Base-by-base conservation (phyloP, 92 coral and sea anemone species). In the Galaxea fascicularis region DNA sequence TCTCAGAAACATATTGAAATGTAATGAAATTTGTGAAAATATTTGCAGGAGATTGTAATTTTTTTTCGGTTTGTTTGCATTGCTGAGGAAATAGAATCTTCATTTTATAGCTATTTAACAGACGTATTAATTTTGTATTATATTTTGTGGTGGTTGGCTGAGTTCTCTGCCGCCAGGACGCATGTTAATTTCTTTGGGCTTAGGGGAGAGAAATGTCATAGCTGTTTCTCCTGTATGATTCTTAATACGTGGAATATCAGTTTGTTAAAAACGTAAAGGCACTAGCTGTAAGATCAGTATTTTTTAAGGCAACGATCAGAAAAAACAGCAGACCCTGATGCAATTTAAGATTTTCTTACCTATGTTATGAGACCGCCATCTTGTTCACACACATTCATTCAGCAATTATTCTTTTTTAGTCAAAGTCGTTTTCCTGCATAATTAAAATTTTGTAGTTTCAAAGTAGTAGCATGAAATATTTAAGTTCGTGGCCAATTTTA, bases 391-490 rank as follows among this genome's bases (percentile, higher is more conserved):
- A 26, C 44, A 10, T 56, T 59, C 78, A 82, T 82, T 82, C 78
- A 44, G 69, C 78, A 82, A 72, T 82, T 57, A 82, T 58, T 26
- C 86, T 29, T 25, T 69, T 39, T 20, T 39, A n/a, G 66, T 82
- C 86, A 58, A 52, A 88, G 77, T 86, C 80, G 93, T 82, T 83
- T 82, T 87, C 80, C 92, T 94, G 91, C 98, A 94, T 94, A 78
- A 94, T 92, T 94, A 94, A 92, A 94, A 92, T 92, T 89, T 94
- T 92, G 94, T 91, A 83, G 89, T 87, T 92, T 90, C 91, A 91
- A 92, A 92, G 87, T 89, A 93, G 90, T 87, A 87, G 63, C 95
- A 94, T 94, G 90, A 94, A 94, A 94, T 94, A 94, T 94, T 94
- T 92, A 94, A 79, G 83, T 86, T 74, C 78, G 93, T 74, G 92